These are phyloP conservation scores for Diachasma alloeum DNA, from an alignment of 1,140 invertebrate species.

Conservation along the genomic window DNA sequence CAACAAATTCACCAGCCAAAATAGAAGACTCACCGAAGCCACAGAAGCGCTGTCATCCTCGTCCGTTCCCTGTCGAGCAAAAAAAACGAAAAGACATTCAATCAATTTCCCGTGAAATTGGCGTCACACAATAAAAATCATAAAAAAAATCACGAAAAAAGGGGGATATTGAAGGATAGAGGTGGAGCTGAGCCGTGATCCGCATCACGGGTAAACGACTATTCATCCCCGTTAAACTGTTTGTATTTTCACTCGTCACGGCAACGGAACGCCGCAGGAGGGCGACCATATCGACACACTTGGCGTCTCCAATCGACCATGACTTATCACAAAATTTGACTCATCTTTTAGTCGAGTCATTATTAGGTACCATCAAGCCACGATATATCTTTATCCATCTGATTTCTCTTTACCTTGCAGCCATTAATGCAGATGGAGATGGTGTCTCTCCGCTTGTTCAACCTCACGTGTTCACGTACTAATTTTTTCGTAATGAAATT, in stretches of 20 bases:
- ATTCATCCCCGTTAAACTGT: slow-evolving; percentile 64
- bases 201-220: slow-evolving; percentile 53
- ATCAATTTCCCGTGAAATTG: slow-evolving; percentile 26
- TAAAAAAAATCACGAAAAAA: neutral
- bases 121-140: slow-evolving; percentile 25
- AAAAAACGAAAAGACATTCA: slow-evolving; percentile 44
- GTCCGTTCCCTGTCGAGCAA: slow-evolving; percentile 71
- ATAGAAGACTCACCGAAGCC: slow-evolving; percentile 68
- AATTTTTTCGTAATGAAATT: slow-evolving; percentile 2
- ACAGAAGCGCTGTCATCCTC: slow-evolving; percentile 79
- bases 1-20: neutral
- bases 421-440: slow-evolving; percentile 1
- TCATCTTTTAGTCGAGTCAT: slow-evolving; percentile 48
- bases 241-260: slow-evolving; percentile 65
- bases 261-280: slow-evolving; percentile 30
- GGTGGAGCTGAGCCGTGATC: slow-evolving; percentile 32
- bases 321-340: slow-evolving; percentile 46
- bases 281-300: slow-evolving; percentile 56
- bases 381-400: slow-evolving; percentile 56
- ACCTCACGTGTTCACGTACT: too few relatives aligned
- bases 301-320: slow-evolving; percentile 42
- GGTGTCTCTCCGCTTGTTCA: slow-evolving; percentile 7
- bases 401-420: slow-evolving; percentile 42
- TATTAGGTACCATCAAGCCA: slow-evolving; percentile 38
- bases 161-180: neutral